These are phyloP conservation scores for Daphoenositta chrysoptera DNA, from an alignment of 2,113 vertebrate species.

Conservation along the genomic window DNA sequence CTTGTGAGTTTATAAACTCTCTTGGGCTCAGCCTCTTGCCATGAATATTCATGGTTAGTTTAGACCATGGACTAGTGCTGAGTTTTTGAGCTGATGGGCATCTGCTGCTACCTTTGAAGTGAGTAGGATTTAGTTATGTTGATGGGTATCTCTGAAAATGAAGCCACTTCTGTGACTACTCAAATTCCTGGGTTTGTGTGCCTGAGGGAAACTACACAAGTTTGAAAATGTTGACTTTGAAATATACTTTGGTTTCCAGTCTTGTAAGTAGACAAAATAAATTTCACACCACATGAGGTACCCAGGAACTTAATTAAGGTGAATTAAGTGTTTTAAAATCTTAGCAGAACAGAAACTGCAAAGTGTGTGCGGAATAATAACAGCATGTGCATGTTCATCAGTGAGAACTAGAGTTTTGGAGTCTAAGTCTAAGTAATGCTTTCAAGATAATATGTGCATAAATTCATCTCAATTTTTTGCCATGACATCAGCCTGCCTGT, in stretches of 20 bases:
- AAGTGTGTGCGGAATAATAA: background rate
- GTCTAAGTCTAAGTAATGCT: background rate
- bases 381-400: background rate
- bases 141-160: background rate
- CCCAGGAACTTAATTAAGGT: conserved; percentile 17
- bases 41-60: background rate
- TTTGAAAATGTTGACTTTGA: conserved; percentile 1
- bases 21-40: background rate
- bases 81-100: background rate
- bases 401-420: background rate
- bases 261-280: background rate
- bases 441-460: background rate
- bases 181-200: background rate
- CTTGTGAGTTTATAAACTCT: background rate
- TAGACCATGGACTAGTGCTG: background rate
- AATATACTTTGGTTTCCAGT: background rate
- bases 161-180: background rate
- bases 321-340: conserved; percentile 33
- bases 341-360: background rate
- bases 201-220: background rate
- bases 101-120: background rate
- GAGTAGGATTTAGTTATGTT: background rate
- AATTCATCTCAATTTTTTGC: background rate
- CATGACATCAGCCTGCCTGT: background rate
- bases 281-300: background rate